Percentiles rank a stretch among this genome's conserved stretches.
Evolutionary conservation across 2,797 vertebrate genomes (phyloP).

Genomic region (Gymnoscopelus microlampas): DNA sequence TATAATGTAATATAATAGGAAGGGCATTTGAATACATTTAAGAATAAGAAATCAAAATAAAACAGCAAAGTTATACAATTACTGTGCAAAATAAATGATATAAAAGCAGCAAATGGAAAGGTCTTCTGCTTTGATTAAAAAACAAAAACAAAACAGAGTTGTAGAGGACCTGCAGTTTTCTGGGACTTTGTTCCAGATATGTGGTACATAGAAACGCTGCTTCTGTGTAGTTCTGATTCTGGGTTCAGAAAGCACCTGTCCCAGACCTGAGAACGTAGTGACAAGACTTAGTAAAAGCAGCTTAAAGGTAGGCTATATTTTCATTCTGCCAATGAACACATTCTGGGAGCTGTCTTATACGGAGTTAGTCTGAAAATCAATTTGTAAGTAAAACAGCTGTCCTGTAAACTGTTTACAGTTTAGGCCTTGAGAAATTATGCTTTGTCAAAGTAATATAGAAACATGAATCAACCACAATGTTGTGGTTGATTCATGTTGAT

Average conservation of each 20-base stretch:
- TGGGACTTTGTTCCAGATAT: too few species aligned
- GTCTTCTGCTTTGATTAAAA: too few species aligned
- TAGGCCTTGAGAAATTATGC: constrained; percentile 1
- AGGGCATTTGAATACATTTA: constrained; percentile 13
- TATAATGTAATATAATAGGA: not conserved
- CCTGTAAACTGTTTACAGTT: constrained; percentile 28
- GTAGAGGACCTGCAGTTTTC: too few species aligned
- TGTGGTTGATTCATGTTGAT: not conserved
- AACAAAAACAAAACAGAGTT: too few species aligned
- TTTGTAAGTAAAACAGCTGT: not conserved
- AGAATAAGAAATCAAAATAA: too few species aligned
- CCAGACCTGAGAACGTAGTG: constrained; percentile 15
- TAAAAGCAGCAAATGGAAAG: too few species aligned
- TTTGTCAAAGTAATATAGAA: constrained; percentile 10
- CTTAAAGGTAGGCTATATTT: constrained; percentile 21
- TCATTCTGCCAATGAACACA: constrained; percentile 38
- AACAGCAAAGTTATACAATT: too few species aligned
- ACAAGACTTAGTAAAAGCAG: not conserved
- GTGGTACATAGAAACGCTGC: too few species aligned
- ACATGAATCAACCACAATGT: constrained; percentile 25
- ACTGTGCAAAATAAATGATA: too few species aligned
- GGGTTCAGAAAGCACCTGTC: too few species aligned
- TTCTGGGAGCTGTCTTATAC: constrained; percentile 34
- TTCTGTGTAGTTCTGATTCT: too few species aligned
- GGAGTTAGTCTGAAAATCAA: constrained; percentile 26